phyloP scores from a whole-genome alignment of 2,113 vertebrate species.

The Pelodiscus sinensis region DNA sequence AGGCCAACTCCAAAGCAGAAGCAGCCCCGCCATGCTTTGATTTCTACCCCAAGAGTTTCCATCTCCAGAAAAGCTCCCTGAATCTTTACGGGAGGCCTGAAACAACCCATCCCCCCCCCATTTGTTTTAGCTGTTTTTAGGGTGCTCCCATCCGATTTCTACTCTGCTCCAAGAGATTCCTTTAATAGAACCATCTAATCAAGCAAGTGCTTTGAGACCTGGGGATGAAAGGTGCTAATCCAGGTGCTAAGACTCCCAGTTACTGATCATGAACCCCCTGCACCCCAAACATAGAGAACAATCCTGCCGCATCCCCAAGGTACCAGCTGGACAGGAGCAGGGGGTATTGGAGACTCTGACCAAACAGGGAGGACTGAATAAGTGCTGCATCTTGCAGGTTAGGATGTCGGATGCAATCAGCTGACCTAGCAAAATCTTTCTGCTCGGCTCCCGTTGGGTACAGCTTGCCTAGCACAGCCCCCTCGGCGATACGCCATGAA shows the following conservation, averaged over 20 bases:
- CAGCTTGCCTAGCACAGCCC: background rate
- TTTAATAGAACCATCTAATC: background rate
- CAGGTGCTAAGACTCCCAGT: background rate
- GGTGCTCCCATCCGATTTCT: background rate
- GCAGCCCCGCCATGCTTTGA: background rate
- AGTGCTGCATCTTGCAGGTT: background rate
- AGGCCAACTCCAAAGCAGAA: background rate
- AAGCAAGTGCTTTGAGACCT: background rate
- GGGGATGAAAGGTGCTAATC: background rate
- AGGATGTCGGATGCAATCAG: background rate
- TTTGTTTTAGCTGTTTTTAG: background rate
- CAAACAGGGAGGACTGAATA: background rate
- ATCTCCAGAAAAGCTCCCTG: background rate
- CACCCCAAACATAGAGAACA: background rate
- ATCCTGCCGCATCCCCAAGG: background rate
- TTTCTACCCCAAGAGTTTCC: background rate
- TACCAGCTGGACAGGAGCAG: background rate
- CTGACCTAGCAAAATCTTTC: background rate
- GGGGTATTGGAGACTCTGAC: background rate
- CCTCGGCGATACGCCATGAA: background rate
- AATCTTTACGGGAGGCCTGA: slow-evolving; percentile 1
- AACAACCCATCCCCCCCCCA: background rate
- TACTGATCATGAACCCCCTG: background rate
- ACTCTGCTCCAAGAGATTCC: background rate
- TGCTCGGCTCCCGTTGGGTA: background rate